These are phyloP conservation scores for Elaphurus davidianus DNA, from an alignment of 2,113 vertebrate species.

Conservation along the genomic window DNA sequence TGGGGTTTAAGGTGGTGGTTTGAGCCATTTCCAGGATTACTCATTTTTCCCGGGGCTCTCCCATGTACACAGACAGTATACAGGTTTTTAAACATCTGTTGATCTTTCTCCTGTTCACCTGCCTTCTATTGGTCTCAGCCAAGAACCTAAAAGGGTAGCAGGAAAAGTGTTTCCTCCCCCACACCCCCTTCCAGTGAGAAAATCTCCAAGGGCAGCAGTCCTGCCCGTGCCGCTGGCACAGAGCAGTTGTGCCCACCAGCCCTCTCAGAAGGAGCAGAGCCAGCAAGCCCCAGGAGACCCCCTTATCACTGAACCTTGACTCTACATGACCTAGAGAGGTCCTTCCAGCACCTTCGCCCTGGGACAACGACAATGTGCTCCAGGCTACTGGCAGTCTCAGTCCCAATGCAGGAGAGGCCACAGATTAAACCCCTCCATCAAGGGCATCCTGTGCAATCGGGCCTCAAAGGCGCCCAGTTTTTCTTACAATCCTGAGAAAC, in stretches of 20 bases:
- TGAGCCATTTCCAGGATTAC: neutral
- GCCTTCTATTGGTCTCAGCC: neutral
- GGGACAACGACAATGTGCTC: neutral
- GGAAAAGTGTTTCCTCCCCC: neutral
- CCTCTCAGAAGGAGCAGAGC: neutral
- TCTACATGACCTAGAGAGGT: neutral
- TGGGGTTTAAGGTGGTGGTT: neutral
- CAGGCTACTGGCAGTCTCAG: neutral
- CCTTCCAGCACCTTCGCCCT: neutral
- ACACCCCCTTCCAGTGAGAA: neutral
- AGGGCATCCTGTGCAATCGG: neutral
- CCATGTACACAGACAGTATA: neutral
- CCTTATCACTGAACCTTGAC: neutral
- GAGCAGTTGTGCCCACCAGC: neutral
- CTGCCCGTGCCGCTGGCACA: neutral
- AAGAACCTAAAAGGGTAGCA: neutral
- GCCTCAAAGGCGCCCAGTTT: neutral
- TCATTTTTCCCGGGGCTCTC: neutral
- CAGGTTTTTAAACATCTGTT: neutral
- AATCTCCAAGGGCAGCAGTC: neutral
- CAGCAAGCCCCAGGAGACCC: neutral
- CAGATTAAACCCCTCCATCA: neutral
- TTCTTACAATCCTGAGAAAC: neutral
- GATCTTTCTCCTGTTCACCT: neutral
- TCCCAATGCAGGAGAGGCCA: neutral